These are phyloP conservation scores for Liparis tanakae DNA, from an alignment of 2,797 vertebrate genomes.

Conservation along the genomic window DNA sequence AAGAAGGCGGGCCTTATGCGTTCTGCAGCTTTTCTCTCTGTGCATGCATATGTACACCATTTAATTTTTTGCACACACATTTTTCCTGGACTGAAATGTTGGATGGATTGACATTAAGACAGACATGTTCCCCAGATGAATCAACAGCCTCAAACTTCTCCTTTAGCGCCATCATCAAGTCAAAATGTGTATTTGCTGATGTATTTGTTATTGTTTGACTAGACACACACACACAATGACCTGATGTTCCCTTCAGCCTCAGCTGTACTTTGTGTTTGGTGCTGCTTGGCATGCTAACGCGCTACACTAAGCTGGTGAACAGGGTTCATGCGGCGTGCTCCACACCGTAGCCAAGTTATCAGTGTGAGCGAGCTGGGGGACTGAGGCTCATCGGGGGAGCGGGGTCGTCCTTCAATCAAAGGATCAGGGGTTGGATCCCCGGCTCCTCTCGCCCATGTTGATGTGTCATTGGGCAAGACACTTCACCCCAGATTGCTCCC, in stretches of 20 bases:
- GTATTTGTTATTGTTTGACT: not conserved
- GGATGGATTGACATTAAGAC: no score
- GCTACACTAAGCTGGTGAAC: not conserved
- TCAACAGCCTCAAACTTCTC: not conserved
- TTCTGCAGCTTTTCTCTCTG: constrained; percentile 28
- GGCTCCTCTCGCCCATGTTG: no score
- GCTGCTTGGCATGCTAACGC: not conserved
- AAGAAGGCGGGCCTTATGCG: constrained; percentile 17
- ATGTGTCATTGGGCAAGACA: no score
- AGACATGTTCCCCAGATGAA: not conserved
- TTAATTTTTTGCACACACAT: not conserved
- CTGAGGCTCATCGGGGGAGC: no score
- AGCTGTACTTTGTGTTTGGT: not conserved
- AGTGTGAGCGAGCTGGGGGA: not conserved
- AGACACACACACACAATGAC: not conserved
- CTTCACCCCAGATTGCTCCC: no score
- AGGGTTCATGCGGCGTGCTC: not conserved
- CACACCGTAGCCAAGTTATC: not conserved
- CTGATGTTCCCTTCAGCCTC: not conserved
- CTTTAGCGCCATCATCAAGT: not conserved
- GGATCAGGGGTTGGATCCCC: no score
- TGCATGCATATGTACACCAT: constrained; percentile 17
- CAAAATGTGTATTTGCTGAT: not conserved
- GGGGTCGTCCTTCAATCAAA: no score
- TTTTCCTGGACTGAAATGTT: not conserved